Conservation (phyloP, 2,797 vertebrate species). For the Gorsachius magnificus region DNA sequence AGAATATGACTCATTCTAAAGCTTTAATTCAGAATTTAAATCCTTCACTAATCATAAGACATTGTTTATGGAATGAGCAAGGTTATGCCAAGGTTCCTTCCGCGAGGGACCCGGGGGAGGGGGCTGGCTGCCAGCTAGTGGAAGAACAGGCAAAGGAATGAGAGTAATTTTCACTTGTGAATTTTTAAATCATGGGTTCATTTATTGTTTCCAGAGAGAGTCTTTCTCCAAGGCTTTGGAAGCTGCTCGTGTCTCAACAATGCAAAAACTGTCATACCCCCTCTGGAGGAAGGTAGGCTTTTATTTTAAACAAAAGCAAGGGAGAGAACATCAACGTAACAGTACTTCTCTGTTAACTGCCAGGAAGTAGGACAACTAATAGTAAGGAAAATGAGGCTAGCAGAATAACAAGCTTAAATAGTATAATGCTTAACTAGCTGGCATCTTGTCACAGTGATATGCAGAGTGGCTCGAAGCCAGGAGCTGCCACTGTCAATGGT, state of each 20-base stretch:
- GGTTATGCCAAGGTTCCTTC: background rate
- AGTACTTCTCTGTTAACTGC: background rate
- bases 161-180: background rate
- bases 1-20: slow-evolving; percentile 5
- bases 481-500: background rate
- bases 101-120: background rate
- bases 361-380: background rate
- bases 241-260: accelerated
- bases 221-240: background rate
- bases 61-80: background rate
- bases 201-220: background rate
- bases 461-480: background rate
- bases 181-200: background rate
- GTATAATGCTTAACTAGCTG: background rate
- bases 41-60: background rate
- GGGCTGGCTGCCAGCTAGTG: background rate
- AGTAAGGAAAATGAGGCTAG: background rate
- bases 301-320: background rate
- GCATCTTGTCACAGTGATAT: background rate
- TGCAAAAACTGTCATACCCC: background rate
- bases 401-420: background rate
- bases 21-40: background rate
- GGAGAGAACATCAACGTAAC: background rate
- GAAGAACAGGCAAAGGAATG: background rate
- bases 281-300: background rate